Conservation (phyloP, 1,140 invertebrate genomes). For the Drosophila truncata region DNA sequence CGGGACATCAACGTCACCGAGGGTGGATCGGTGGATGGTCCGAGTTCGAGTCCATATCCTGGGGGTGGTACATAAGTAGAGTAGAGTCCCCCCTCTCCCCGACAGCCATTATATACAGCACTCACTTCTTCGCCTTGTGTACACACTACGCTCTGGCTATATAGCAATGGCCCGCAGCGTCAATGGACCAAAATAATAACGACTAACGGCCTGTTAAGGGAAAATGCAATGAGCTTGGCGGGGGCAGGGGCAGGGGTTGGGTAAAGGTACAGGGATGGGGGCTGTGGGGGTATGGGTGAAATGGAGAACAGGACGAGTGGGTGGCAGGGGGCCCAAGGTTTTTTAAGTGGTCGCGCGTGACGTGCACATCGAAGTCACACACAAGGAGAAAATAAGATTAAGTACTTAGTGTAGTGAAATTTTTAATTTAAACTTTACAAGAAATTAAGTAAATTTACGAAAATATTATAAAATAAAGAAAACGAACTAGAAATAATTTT, state of each 20-base stretch:
- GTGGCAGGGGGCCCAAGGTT: constrained; percentile 64
- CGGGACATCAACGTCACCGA: constrained; percentile 82
- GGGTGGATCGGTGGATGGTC: constrained; percentile 58
- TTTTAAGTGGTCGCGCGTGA: constrained; percentile 84
- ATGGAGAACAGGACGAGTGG: constrained; percentile 9
- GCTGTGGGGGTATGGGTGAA: constrained; percentile 6
- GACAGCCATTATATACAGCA: constrained; percentile 33
- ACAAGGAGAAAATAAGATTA: neutral
- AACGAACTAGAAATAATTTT: neutral
- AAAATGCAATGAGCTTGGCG: constrained; percentile 60
- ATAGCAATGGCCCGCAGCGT: constrained; percentile 80
- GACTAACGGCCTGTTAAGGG: constrained; percentile 83
- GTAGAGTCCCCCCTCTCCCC: constrained; percentile 36
- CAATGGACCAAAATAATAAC: constrained; percentile 85
- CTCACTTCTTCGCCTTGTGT: constrained; percentile 41
- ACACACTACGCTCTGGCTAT: constrained; percentile 26
- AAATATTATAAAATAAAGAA: neutral
- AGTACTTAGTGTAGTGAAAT: neutral
- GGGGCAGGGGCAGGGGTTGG: constrained; percentile 4
- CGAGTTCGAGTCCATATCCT: constrained; percentile 38
- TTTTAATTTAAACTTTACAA: no score
- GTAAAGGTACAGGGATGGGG: constrained; percentile 2
- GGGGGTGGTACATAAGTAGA: constrained; percentile 69
- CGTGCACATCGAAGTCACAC: constrained; percentile 49
- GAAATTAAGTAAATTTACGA: neutral